phyloP scores from a whole-genome alignment of 2,113 vertebrate species.

The Lepus timidus region DNA sequence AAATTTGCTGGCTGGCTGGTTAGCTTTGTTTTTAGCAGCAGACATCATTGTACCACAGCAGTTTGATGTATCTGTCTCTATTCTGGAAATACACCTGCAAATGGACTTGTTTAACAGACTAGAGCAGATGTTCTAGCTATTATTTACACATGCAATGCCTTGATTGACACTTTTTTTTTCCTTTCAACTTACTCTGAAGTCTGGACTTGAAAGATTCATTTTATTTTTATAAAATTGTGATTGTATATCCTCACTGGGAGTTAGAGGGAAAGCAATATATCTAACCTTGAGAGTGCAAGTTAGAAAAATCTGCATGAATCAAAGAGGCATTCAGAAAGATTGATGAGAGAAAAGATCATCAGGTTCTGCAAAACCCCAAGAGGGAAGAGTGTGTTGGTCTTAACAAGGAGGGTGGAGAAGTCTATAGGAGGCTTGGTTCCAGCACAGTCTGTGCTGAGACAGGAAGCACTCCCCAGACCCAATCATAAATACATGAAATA shows the following conservation, averaged over 20 bases:
- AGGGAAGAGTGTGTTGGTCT: neutral
- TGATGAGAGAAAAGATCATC: neutral
- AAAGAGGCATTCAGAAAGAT: neutral
- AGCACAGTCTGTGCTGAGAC: no score
- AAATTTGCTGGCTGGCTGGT: neutral
- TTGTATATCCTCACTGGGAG: neutral
- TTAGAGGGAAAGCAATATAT: neutral
- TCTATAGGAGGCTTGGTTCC: neutral
- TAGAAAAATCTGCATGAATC: neutral
- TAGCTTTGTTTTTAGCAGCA: neutral
- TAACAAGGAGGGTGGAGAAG: no score
- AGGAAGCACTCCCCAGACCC: neutral
- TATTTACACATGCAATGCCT: neutral
- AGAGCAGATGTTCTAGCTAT: neutral
- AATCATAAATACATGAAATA: rapidly evolving
- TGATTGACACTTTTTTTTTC: neutral
- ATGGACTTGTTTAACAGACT: neutral
- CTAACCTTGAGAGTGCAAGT: neutral
- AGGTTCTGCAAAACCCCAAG: neutral
- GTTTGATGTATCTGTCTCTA: neutral
- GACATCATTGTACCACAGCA: neutral
- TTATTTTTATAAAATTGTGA: neutral
- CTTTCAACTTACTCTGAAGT: neutral
- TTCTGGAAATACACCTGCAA: neutral
- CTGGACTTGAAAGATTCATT: neutral